A percentile compares a stretch with the other conserved stretches of the same genome.
Conservation (phyloP, 2,797 vertebrate species). For the Rhinogobio ventralis region DNA sequence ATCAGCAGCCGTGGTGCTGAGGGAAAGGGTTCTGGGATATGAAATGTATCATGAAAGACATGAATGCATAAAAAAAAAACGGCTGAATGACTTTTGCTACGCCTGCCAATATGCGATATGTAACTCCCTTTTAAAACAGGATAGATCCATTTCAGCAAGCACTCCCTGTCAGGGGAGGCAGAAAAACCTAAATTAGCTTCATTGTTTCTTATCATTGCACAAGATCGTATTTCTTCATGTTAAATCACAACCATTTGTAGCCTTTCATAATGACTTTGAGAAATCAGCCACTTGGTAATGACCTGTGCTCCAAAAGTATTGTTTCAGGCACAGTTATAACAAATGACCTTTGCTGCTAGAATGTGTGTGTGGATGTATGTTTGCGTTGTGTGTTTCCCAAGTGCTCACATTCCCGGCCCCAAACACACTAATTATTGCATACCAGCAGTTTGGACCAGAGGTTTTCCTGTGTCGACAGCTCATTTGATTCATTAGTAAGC, state of each 20-base stretch:
- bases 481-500: slow-evolving; percentile 78
- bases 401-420: slow-evolving; percentile 69
- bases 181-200: slow-evolving; percentile 71
- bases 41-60: slow-evolving; percentile 69
- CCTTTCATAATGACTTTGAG: slow-evolving; percentile 43
- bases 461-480: slow-evolving; percentile 73
- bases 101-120: slow-evolving; percentile 39
- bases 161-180: slow-evolving; percentile 63
- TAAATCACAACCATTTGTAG: slow-evolving; percentile 29
- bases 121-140: slow-evolving; percentile 36
- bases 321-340: slow-evolving; percentile 46
- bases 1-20: slow-evolving; percentile 64
- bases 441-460: slow-evolving; percentile 54
- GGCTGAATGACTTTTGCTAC: slow-evolving; percentile 23
- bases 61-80: slow-evolving; percentile 36
- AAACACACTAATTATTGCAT: slow-evolving; percentile 79
- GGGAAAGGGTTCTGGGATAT: slow-evolving; percentile 54
- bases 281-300: slow-evolving; percentile 48
- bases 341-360: slow-evolving; percentile 48
- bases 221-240: slow-evolving; percentile 51
- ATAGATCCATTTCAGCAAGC: slow-evolving; percentile 36
- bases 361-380: slow-evolving; percentile 38
- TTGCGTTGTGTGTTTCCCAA: slow-evolving; percentile 31
- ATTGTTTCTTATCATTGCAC: slow-evolving; percentile 51
- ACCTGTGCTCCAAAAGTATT: slow-evolving; percentile 41